A percentile compares a stretch with the other conserved stretches of the same genome.
These are phyloP conservation scores for Agelas oroides DNA, from an alignment of 37 sponge, comb jelly and placozoan genomes.

Conservation along the genomic window DNA sequence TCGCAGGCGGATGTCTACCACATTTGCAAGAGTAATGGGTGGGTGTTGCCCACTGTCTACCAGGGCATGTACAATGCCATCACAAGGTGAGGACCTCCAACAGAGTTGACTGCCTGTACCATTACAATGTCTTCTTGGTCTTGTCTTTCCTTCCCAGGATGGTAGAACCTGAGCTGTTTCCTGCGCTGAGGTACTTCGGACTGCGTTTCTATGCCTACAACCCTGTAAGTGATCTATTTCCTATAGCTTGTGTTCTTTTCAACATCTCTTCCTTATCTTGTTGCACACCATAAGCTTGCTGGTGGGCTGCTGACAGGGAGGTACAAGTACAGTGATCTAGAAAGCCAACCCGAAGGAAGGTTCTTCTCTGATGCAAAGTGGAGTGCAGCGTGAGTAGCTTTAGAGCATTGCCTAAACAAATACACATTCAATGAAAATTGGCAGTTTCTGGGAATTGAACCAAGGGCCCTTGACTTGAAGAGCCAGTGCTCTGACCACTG, in stretches of 20 bases:
- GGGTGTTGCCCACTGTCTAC: constrained; percentile 90
- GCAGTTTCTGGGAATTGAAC: too few relatives aligned
- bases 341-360: constrained; percentile 60
- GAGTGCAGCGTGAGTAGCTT: constrained; percentile 31
- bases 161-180: constrained; percentile 90
- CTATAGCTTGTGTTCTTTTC: too few relatives aligned
- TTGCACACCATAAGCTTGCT: constrained; percentile 67
- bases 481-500: too few relatives aligned
- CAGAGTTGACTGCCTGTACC: not conserved
- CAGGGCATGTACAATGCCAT: constrained; percentile 97
- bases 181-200: constrained; percentile 81
- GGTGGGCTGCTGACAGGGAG: constrained; percentile 90
- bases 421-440: too few relatives aligned
- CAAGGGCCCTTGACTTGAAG: too few relatives aligned
- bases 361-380: constrained; percentile 60
- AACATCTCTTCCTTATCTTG: too few relatives aligned
- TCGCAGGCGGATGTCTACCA: constrained; percentile 70
- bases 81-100: constrained; percentile 62
- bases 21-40: constrained; percentile 88
- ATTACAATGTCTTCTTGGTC: not conserved
- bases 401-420: too few relatives aligned
- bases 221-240: constrained; percentile 57
- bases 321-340: constrained; percentile 51
- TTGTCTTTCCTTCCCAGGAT: constrained; percentile 18
- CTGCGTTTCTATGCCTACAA: constrained; percentile 96